Evolutionary conservation across 2,113 vertebrate genomes (phyloP), one percentile per base, ranked within the genome.

Genomic region (Ariopsis seemanni): DNA sequence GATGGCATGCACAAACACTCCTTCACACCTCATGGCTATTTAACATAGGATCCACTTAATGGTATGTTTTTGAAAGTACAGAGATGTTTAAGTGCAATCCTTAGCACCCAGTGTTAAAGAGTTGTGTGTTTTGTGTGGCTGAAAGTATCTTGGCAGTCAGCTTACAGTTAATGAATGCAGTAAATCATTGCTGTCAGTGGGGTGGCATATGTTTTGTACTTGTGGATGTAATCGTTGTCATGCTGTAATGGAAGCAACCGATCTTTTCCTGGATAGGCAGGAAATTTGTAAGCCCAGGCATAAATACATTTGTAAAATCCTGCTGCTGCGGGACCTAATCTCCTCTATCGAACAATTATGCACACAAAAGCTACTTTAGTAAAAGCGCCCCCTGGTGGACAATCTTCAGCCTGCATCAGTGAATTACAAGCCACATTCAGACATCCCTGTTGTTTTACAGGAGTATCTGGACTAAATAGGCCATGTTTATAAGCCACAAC

Each of bases 401-500:
- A 25, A 22, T 82, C 30, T 25, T 48, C 57, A 48, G 10, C 18
- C 57, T 30, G 52, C 5, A n/a, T 55, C 18, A 12, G 18, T 48
- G 18, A 60, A 18, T 82, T 48, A 22, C 14, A 62, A 62, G 30
- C 30, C 34, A 82, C 57, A 42, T 82, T 30, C 20, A 82, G 58
- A 25, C 58, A 22, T 82, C 57, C 79, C 20, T 82, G 79, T 12
- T 82, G 34, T 62, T 82, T 62, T 62, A 62, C 79, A 62, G 79
- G 57, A 72, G 80, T 62, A 84, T 27, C 85, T 72, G 71, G 48
- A 15, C 55, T 84, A 55, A 84, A 55, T 18, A 69, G 25, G 69
- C 48, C 18, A 27, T 83, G 69, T 71, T 87, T 87, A 75, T 30
- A 75, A 75, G 83, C 42, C 79, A 83, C 57, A 83, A 83, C 18